These are phyloP conservation scores for Ecdyonurus torrentis DNA, from an alignment of 2,888 invertebrate species.

Conservation along the genomic window DNA sequence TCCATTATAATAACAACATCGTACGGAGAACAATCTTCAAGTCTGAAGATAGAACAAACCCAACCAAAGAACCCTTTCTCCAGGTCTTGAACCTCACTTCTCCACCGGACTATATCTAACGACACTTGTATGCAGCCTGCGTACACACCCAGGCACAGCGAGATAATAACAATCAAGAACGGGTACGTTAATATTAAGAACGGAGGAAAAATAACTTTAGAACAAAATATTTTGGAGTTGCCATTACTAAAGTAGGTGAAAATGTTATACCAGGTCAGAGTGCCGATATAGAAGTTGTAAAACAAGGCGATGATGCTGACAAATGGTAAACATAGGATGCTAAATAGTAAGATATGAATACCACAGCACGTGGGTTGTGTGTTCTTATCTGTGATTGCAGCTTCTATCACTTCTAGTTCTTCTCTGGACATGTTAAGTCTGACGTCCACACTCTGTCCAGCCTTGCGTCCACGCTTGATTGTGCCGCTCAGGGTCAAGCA, in stretches of 20 bases:
- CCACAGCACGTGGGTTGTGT: conserved; percentile 37
- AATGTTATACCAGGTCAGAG: conserved; percentile 59
- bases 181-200: conserved; percentile 51
- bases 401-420: conserved; percentile 49
- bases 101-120: conserved; percentile 48
- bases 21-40: conserved; percentile 59
- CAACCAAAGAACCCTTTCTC: conserved; percentile 68
- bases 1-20: conserved; percentile 49
- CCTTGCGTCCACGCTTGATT: conserved; percentile 52
- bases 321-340: conserved; percentile 46
- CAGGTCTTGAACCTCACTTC: conserved; percentile 50
- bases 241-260: conserved; percentile 39
- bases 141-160: conserved; percentile 46
- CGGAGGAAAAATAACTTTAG: conserved; percentile 43
- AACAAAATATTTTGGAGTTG: background rate
- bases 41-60: conserved; percentile 45
- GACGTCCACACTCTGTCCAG: conserved; percentile 53
- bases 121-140: conserved; percentile 50
- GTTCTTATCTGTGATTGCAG: conserved; percentile 40
- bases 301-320: conserved; percentile 42
- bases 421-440: conserved; percentile 53
- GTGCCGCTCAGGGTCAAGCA: conserved; percentile 32
- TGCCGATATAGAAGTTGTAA: conserved; percentile 58
- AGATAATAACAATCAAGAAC: conserved; percentile 45
- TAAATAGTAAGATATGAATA: conserved; percentile 45